Base-by-base conservation (phyloP, 2,888 invertebrate species). In the Catocala fraxini region DNA sequence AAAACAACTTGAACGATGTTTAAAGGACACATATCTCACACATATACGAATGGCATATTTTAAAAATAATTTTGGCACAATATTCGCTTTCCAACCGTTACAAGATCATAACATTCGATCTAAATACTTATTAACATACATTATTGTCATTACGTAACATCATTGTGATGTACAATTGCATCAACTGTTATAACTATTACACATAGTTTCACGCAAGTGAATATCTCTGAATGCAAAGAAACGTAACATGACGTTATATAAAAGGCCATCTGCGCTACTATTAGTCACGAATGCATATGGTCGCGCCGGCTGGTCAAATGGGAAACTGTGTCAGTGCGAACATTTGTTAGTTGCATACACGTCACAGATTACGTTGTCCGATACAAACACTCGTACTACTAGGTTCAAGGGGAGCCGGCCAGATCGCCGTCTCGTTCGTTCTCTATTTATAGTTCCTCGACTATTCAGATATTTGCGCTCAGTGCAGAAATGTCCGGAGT, bases 321-420 rank as follows among this genome's bases (percentile, higher is more conserved):
- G 88, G 90, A 91, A 93, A 90, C 90, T 92, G 85, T 93, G 93
- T 93, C 93, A 93, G 90, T 87, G 83, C 80, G 88, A 89, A 83
- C 89, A 91, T 91, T 92, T 91, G 90, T 85, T 87, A 85, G 75
- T 75, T 71, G 80, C 84, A 85, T 83, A 79, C 85, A 87, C 92
- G 90, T 89, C 89, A 90, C 87, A 79, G 82, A 86, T 91, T 91
- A 91, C 89, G 91, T 85, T 83, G 85, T 85, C 77, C 77, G 77
- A 73, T 80, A 84, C 82, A 85, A 85, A 84, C 84, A 82, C 83
- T 81, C 84, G 84, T 85, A 85, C 78, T 83, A 80, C 86, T 91
- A 92, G 93, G 94, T 94, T 94, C 94, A 94, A 94, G 94, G 94
- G 93, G 89, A 94, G 86, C 93, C 88, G 84, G 91, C 91, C 86